Evolutionary conservation across 2,113 vertebrate species (phyloP), one percentile per base, ranked within the genome.

Genomic region (Eubucco bourcierii): DNA sequence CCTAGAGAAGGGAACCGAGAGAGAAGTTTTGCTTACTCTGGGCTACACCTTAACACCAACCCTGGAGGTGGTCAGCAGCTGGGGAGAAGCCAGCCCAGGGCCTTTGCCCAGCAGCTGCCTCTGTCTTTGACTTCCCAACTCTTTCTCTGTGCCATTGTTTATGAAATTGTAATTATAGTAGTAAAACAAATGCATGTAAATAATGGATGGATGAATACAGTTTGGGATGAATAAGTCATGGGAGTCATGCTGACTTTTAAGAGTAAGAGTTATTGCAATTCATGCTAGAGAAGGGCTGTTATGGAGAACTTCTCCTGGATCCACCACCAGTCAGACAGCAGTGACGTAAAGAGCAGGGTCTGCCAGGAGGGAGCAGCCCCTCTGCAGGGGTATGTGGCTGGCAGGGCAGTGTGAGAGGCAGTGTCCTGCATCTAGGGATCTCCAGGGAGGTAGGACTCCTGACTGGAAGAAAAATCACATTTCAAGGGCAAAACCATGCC

Each of bases 201-300:
- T 95, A 84, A 95, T 90, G 61, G 68, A 95, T 95, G 39, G 75
- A 72, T 55, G 82, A 94, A 85, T 92, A 56, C 29, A 94, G 90
- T 92, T 92, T 63, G 47, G 64, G 56, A 95, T 96, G 91, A 95
- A 94, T 95, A 93, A 97, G 90, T 95, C 55, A 93, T 87, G 72
- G 92, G 41, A 65, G 1, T 88, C 76, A 81, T 4, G 18, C 58
- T 88, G 87, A 79, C 44, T 91, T 96, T 95, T 56, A 71, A 80
- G 86, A 95, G 77, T 31, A 90, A 88, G 65, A 95, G 82, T 58
- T 81, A 61, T 13, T 91, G 56, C 25, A 80, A 27, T 76, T 93
- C 21, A 33, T 76, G 64, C 33, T 86, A 50, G 82, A 94, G 33
- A 61, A n/a, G 33, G 72, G 28, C 37, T 94, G 61, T 58, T 46